A percentile compares a stretch with the other conserved stretches of the same genome.
These are phyloP conservation scores for Drosophila ustulata DNA, from an alignment of 2,888 invertebrate species.

Conservation along the genomic window DNA sequence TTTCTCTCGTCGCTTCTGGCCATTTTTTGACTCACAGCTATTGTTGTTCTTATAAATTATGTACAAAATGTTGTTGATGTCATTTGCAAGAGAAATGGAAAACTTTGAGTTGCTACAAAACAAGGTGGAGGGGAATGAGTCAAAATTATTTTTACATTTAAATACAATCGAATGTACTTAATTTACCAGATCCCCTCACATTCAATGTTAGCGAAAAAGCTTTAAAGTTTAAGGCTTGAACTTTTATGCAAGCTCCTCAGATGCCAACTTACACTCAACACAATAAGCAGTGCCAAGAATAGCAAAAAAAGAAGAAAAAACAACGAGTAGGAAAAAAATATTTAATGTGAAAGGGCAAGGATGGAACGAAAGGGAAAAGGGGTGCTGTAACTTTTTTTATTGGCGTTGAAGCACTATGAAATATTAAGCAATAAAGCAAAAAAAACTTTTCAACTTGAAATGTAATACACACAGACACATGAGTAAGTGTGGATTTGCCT, in stretches of 20 bases:
- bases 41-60: constrained; percentile 55
- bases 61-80: constrained; percentile 67
- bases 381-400: constrained; percentile 48
- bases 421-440: constrained; percentile 66
- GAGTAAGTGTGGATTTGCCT: constrained; percentile 10
- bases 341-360: constrained; percentile 36
- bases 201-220: constrained; percentile 2
- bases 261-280: constrained; percentile 23
- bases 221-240: constrained; percentile 16
- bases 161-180: background rate
- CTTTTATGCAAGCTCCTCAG: constrained; percentile 19
- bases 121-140: background rate
- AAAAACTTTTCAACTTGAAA: constrained; percentile 48
- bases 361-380: constrained; percentile 1
- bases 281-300: constrained; percentile 33
- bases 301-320: constrained; percentile 12
- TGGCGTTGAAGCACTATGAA: constrained; percentile 53
- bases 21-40: constrained; percentile 33
- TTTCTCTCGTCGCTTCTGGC: constrained; percentile 23
- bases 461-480: constrained; percentile 35
- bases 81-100: constrained; percentile 51
- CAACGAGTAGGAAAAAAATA: constrained; percentile 7
- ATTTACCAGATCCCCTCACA: constrained; percentile 1
- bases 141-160: background rate
- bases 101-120: constrained; percentile 22